Percentiles rank a stretch among this genome's conserved stretches.
phyloP scores from a whole-genome alignment of 1,140 invertebrate species.

The Drosophila athabasca region DNA sequence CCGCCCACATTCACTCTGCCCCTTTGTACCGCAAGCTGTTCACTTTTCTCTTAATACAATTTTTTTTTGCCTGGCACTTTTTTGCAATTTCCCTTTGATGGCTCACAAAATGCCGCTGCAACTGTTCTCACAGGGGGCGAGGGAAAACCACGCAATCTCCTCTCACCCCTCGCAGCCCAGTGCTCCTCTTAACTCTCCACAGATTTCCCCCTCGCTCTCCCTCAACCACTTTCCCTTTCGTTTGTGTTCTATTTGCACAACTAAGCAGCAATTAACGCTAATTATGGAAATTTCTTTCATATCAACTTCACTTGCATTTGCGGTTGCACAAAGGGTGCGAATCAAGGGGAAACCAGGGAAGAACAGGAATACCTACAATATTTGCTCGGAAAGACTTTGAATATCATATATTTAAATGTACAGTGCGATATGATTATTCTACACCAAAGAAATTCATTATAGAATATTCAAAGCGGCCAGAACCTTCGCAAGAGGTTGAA shows the following conservation, averaged over 20 bases:
- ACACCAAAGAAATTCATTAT: too few species aligned
- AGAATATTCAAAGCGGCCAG: too few species aligned
- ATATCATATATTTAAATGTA: too few species aligned
- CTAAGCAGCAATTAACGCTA: constrained; percentile 58
- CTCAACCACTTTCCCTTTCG: constrained; percentile 41
- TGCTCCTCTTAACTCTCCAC: constrained; percentile 2
- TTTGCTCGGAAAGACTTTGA: too few species aligned
- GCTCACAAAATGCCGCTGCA: constrained; percentile 43
- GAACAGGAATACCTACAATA: background rate
- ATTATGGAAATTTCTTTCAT: constrained; percentile 51
- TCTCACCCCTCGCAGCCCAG: too few species aligned
- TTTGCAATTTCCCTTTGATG: constrained; percentile 51
- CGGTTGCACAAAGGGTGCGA: constrained; percentile 2
- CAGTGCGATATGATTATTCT: too few species aligned
- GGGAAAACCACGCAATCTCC: background rate
- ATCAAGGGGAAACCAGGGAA: background rate
- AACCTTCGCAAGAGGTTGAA: too few species aligned
- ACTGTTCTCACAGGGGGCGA: background rate
- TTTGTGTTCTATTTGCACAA: constrained; percentile 56
- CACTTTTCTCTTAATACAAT: constrained; percentile 39
- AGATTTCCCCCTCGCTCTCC: background rate
- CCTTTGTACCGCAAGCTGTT: constrained; percentile 10
- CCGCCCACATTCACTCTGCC: constrained; percentile 5
- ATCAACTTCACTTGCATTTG: constrained; percentile 36
- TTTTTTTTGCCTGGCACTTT: constrained; percentile 24